Evolutionary conservation across 2,888 invertebrate species (phyloP).

Genomic region (Folsomia manolachei): DNA sequence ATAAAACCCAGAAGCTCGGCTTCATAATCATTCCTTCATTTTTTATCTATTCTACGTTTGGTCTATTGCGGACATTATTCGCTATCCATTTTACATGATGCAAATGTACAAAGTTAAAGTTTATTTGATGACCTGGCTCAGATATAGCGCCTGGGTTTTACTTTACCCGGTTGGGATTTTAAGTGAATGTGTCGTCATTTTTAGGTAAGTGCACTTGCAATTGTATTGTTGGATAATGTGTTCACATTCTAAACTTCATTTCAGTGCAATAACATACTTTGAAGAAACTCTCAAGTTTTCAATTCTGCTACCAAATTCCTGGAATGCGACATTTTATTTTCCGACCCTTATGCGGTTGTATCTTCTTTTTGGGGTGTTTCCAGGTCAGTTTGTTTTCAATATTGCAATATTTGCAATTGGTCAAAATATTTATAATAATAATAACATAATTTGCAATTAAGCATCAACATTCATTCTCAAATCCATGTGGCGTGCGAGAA

Average conservation of each 20-base stretch:
- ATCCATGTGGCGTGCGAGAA: constrained; percentile 8
- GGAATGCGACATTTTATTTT: constrained; percentile 84
- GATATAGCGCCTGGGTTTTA: constrained; percentile 82
- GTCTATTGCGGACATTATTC: constrained; percentile 73
- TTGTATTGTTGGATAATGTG: constrained; percentile 1
- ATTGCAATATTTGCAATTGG: constrained; percentile 2
- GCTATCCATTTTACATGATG: constrained; percentile 89
- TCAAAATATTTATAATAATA: constrained; percentile 11
- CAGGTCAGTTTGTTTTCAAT: constrained; percentile 58
- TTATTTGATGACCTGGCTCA: constrained; percentile 78
- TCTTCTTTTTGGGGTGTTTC: constrained; percentile 70
- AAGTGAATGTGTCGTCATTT: constrained; percentile 77
- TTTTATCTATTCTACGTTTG: constrained; percentile 85
- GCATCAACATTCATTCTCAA: constrained; percentile 13
- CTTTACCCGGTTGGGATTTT: constrained; percentile 86
- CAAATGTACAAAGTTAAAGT: constrained; percentile 73
- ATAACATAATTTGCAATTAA: constrained; percentile 10
- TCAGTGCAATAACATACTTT: constrained; percentile 80
- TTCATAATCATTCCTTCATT: constrained; percentile 82
- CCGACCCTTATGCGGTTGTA: constrained; percentile 75
- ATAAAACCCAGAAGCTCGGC: constrained; percentile 78
- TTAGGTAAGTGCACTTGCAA: constrained; percentile 55
- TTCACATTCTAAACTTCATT: constrained; percentile 47
- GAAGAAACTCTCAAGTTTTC: constrained; percentile 77
- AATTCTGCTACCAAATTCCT: constrained; percentile 73